These are phyloP conservation scores for fruit fly (Drosophila melanogaster) DNA, from an alignment of 1,140 invertebrate genomes.

Conservation along the genomic window DNA sequence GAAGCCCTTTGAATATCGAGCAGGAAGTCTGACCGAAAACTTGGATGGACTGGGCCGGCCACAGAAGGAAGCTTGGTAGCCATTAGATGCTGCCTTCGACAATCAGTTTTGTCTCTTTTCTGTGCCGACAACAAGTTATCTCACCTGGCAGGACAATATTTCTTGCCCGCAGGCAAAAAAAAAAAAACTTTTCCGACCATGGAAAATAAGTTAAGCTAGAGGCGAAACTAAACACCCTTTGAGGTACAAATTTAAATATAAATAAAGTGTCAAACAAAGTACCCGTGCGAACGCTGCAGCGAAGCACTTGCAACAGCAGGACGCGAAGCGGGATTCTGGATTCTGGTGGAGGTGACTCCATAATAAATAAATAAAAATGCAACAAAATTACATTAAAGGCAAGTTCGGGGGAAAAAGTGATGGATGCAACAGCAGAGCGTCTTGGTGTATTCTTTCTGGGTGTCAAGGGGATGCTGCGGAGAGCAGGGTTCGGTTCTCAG, in stretches of 20 bases:
- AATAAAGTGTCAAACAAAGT: conserved; percentile 82
- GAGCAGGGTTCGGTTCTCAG: conserved; percentile 16
- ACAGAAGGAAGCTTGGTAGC: not conserved
- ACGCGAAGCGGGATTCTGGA: conserved; percentile 2
- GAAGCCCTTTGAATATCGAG: conserved; percentile 58
- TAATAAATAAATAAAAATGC: conserved; percentile 81
- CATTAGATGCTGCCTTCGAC: conserved; percentile 50
- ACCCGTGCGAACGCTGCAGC: conserved; percentile 46
- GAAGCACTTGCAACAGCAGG: conserved; percentile 51
- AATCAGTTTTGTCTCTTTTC: conserved; percentile 44
- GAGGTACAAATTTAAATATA: conserved; percentile 81
- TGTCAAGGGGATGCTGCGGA: conserved; percentile 38
- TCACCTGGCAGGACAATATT: conserved; percentile 50
- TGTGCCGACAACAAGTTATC: conserved; percentile 48
- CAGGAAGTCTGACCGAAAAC: conserved; percentile 54
- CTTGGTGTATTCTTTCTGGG: conserved; percentile 16
- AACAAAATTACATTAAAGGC: conserved; percentile 80
- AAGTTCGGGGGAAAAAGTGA: conserved; percentile 44
- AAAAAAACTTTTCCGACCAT: conserved; percentile 53
- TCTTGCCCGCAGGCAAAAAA: conserved; percentile 48
- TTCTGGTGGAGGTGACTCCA: conserved; percentile 54
- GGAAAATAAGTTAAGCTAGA: conserved; percentile 63
- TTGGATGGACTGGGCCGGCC: conserved; percentile 11
- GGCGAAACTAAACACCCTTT: conserved; percentile 78
- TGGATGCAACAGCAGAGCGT: not conserved